Base-by-base conservation (phyloP, 1,140 invertebrate species). In the Sipha flava region DNA sequence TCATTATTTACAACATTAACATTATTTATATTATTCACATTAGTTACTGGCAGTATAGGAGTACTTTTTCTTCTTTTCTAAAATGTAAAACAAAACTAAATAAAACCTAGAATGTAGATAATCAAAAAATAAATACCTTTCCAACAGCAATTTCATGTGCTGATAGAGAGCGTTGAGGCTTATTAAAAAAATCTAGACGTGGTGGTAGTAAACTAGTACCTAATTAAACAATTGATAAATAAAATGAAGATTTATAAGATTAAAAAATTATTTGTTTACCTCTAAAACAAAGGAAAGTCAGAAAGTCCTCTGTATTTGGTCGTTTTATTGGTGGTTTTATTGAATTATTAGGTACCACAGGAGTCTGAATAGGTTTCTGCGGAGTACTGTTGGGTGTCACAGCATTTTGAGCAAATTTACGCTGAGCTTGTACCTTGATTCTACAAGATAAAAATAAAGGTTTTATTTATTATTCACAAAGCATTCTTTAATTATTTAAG, bases 301-400 rank as follows among this genome's bases (percentile, higher is more conserved):
- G 84, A 84, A 96, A 96, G 85, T 96, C 94, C 88, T 96, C 94
- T 5, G 94, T 94, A 82, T 94, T 95, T 40, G 94, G 93, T 16
- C 72, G 29, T 40, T 57, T 77, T 21, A 57, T 57, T 54, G 72
- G 72, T 16, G 72, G 72, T 43, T 77, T 77, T 23, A 45, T 23
- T n/a, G 40, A 31, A 57, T 77, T 77, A 57, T 57, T 77, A 77
- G 66, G 29, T 16, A 87, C 84, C 81, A 86, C 81, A 84, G 87
- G 34, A 83, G 87, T 83, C 83, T 88, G 82, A 83, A 79, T 82
- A 83, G 66, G 73, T 81, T 82, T 84, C 84, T 54, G 84, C 68
- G 83, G 87, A 87, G 79, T 90, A 87, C 90, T 91, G 0, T 90
- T 86, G 12, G 90, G 87, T 45, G 88, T 88, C 72, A 85, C 85